These are phyloP conservation scores for Dryocosmus kuriphilus DNA, from an alignment of 2,888 invertebrate species.

Conservation along the genomic window DNA sequence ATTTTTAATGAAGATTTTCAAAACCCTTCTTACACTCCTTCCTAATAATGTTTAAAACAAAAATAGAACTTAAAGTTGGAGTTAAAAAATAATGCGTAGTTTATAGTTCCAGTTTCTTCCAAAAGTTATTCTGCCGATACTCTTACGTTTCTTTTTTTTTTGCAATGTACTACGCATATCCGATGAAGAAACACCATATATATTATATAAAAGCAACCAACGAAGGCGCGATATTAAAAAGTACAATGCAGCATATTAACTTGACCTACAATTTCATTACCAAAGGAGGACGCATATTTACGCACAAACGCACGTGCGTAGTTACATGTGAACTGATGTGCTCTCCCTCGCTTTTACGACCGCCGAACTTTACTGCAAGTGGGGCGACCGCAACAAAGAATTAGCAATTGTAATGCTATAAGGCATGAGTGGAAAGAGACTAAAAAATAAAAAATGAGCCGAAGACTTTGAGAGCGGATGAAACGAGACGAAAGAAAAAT, in stretches of 20 bases:
- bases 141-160: not conserved
- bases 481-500: constrained; percentile 36
- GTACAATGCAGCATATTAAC: constrained; percentile 39
- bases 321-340: constrained; percentile 16
- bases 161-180: not conserved
- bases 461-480: constrained; percentile 43
- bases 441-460: constrained; percentile 53
- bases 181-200: not conserved
- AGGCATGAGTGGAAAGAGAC: constrained; percentile 61
- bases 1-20: too few species aligned
- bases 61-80: too few species aligned
- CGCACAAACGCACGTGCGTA: constrained; percentile 50
- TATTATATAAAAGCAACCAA: too few species aligned
- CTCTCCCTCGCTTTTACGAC: constrained; percentile 73
- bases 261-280: constrained; percentile 53
- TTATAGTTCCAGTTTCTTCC: not conserved
- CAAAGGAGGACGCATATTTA: constrained; percentile 44
- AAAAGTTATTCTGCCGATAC: constrained; percentile 4
- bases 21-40: too few species aligned
- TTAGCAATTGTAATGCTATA: constrained; percentile 77
- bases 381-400: constrained; percentile 70
- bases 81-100: too few species aligned
- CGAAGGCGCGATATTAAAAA: constrained; percentile 36
- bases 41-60: too few species aligned
- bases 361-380: constrained; percentile 71